A percentile compares a stretch with the other conserved stretches of the same genome.
phyloP scores from a whole-genome alignment of 1,140 invertebrate species.

The Ladona fulva region DNA sequence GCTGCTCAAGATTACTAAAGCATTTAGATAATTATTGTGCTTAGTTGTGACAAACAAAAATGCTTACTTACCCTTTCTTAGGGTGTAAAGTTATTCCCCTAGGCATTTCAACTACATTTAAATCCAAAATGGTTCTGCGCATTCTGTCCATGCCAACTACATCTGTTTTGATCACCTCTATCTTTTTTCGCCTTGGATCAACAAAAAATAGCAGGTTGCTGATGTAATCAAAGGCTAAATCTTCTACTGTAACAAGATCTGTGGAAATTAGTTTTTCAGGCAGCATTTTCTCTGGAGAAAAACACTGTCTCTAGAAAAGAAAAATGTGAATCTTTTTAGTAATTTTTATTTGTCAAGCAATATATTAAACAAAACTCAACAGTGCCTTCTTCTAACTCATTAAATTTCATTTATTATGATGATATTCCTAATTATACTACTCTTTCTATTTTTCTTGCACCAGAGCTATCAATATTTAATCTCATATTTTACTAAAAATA shows the following conservation, averaged over 20 bases:
- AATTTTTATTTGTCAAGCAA: conserved; percentile 44
- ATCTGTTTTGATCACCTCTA: conserved; percentile 70
- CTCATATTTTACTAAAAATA: no score
- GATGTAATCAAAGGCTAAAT: conserved; percentile 90
- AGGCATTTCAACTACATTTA: conserved; percentile 63
- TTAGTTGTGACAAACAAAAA: no score
- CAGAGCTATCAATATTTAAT: no score
- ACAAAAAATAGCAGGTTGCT: conserved; percentile 86
- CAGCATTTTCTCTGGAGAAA: conserved; percentile 50
- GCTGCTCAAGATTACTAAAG: no score
- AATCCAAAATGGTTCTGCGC: conserved; percentile 65
- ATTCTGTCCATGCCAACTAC: conserved; percentile 56
- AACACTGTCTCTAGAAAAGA: conserved; percentile 52
- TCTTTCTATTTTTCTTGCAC: no score
- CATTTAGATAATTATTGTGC: no score
- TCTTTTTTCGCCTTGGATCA: conserved; percentile 64
- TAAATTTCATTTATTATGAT: no score
- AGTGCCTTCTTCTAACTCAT: no score
- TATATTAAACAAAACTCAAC: no score
- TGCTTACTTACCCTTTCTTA: conserved; percentile 45
- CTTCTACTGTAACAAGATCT: conserved; percentile 74
- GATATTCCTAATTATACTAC: no score
- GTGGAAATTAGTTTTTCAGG: conserved; percentile 62
- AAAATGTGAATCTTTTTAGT: neutral
- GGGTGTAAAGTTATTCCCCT: conserved; percentile 84